These are phyloP conservation scores for Xiphophorus couchianus DNA, from an alignment of 2,113 vertebrate species.

Conservation along the genomic window DNA sequence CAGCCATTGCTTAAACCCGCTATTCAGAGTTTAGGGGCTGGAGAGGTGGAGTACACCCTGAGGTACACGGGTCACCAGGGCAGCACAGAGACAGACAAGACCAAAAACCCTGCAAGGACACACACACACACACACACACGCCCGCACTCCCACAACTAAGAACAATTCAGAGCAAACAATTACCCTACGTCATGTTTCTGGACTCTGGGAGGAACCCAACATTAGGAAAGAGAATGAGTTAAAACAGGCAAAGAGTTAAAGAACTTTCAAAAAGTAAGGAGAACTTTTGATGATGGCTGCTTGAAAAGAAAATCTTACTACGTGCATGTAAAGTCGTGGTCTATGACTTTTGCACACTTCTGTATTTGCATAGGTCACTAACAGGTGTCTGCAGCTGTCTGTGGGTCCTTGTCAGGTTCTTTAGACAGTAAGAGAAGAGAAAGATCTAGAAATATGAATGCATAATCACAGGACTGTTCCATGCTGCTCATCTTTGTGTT, in stretches of 20 bases:
- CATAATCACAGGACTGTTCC: constrained; percentile 6
- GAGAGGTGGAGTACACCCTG: no score
- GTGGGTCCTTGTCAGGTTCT: constrained; percentile 6
- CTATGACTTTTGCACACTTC: not conserved
- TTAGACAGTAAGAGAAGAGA: constrained; percentile 8
- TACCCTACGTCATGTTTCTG: no score
- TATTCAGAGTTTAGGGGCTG: no score
- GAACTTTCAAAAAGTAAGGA: not conserved
- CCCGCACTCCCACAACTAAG: no score
- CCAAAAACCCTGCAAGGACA: no score
- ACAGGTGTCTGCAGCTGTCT: constrained; percentile 2
- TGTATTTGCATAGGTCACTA: not conserved
- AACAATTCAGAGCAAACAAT: no score
- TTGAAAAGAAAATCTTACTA: not conserved
- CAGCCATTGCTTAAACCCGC: no score
- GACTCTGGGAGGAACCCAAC: not conserved
- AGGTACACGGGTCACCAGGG: no score
- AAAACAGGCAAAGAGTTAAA: not conserved
- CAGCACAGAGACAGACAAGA: no score
- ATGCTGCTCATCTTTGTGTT: constrained; percentile 1
- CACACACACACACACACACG: no score
- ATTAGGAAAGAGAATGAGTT: not conserved
- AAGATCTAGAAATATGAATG: not conserved
- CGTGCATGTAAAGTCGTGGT: not conserved
- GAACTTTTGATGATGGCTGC: not conserved